Evolutionary conservation across 2,888 invertebrate species (phyloP).

Genomic region (Molanna angustata): DNA sequence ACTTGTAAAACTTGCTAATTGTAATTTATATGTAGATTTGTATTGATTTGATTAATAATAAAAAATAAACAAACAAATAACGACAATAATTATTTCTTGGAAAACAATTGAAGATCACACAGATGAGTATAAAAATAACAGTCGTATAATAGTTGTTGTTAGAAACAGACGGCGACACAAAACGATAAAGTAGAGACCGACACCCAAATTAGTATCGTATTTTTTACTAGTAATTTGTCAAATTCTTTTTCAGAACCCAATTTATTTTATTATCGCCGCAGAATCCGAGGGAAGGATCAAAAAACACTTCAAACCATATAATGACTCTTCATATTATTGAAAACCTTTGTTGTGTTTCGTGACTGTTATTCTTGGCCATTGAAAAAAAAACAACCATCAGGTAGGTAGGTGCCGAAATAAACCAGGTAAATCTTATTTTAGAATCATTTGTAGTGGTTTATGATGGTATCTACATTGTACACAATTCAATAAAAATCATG

Average conservation of each 20-base stretch:
- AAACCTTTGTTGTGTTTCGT: conserved; percentile 29
- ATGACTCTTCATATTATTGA: conserved; percentile 31
- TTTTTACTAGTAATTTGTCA: conserved; percentile 31
- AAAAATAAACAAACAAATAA: too few relatives aligned
- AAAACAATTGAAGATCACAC: not conserved
- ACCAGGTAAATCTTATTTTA: conserved; percentile 20
- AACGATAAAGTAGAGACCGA: conserved; percentile 22
- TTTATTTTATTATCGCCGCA: conserved; percentile 32
- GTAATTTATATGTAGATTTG: too few relatives aligned
- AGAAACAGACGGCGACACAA: conserved; percentile 13
- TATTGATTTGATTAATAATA: too few relatives aligned
- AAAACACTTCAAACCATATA: conserved; percentile 26
- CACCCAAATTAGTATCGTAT: conserved; percentile 23
- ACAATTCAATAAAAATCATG: too few relatives aligned
- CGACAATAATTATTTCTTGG: not conserved
- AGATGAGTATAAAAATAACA: not conserved
- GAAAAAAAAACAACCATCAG: conserved; percentile 26
- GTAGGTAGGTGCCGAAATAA: conserved; percentile 19
- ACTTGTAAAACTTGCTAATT: too few relatives aligned
- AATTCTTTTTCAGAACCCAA: conserved; percentile 29
- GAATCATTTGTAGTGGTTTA: too few relatives aligned
- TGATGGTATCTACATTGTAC: too few relatives aligned
- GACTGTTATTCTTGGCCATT: conserved; percentile 30
- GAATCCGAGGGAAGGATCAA: conserved; percentile 29
- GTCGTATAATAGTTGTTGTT: not conserved